Base-by-base conservation (phyloP, 2,113 vertebrate species). In the Psilopsiagon aymara region DNA sequence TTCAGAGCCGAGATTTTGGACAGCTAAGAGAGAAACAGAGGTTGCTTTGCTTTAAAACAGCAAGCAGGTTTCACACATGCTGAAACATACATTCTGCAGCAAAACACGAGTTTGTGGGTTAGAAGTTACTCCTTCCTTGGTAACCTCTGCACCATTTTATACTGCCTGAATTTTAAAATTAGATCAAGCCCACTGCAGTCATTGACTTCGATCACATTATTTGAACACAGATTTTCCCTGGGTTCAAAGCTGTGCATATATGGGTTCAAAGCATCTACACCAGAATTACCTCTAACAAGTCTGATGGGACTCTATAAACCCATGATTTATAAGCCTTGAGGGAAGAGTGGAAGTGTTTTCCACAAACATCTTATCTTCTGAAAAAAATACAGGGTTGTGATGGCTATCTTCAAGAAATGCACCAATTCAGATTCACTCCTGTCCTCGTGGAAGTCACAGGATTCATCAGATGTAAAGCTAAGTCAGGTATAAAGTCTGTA, bases 51-150 rank as follows among this genome's bases (percentile, higher is more conserved):
- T 59, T 71, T 14, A 7, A 31, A 66, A 9, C 20, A 24, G 15
- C 37, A 28, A 59, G 19, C 33, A 57, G n/a, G 66, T 79, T 85
- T 55, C 59, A 11, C 7, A 19, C 31, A 3, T 9, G 6, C 0
- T 15, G 64, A 43, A 83, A 64, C 49, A 88, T 57, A 33, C 16
- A 5, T 18, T 47, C 18, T 37, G 69, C 20, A 19, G 68, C 62
- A 39, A 49, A 76, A 52, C 4, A 7, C 0, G 8, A 59, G n/a
- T 0, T 14, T 31, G 17, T 57, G 64, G 2, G 53, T 71, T 19
- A 28, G 15, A n/a, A 84, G 66, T 15, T 27, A 25, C 33, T 78
- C 39, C 55, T 51, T 31, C 51, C 35, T 20, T 29, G n/a, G 13
- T 27, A 51, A 7, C 10, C 68, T 46, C n/a, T 31, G 35, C 59